These are phyloP conservation scores for Acronicta psi DNA, from an alignment of 2,888 invertebrate genomes.

Conservation along the genomic window DNA sequence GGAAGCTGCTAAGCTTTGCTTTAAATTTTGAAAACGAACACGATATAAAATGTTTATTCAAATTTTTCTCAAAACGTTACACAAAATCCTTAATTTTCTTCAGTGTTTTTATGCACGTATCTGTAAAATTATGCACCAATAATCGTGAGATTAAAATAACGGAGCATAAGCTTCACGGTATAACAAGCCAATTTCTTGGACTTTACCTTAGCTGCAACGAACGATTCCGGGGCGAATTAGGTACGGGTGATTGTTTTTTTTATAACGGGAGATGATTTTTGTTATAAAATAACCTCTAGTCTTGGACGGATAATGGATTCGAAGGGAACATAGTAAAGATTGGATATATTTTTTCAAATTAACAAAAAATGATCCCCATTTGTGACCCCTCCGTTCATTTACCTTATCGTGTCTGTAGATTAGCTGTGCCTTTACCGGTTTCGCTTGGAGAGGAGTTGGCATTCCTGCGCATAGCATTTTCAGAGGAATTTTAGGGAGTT, in stretches of 20 bases:
- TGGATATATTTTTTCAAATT: too few relatives aligned
- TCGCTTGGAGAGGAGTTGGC: neutral
- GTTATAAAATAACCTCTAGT: neutral
- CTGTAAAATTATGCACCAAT: constrained; percentile 31
- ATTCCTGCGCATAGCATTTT: neutral
- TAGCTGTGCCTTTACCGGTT: neutral
- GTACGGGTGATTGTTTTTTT: neutral
- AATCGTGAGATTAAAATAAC: constrained; percentile 29
- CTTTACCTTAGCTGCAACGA: constrained; percentile 11
- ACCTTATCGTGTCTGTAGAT: constrained; percentile 1
- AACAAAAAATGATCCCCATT: neutral
- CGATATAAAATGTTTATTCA: too few relatives aligned
- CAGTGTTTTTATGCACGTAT: constrained; percentile 17
- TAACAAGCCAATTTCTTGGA: constrained; percentile 26
- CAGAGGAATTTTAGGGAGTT: too few relatives aligned
- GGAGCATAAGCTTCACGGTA: constrained; percentile 8
- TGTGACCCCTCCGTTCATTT: neutral
- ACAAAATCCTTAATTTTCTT: constrained; percentile 5
- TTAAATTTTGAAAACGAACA: too few relatives aligned
- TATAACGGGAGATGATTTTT: neutral
- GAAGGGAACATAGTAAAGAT: neutral
- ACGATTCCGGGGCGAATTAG: constrained; percentile 4
- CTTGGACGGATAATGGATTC: neutral
- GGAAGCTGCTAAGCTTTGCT: neutral
- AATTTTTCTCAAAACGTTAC: neutral